A percentile compares a stretch with the other conserved stretches of the same genome.
phyloP scores from a whole-genome alignment of 2,888 invertebrate genomes.

The Exephanes ischioxanthus region DNA sequence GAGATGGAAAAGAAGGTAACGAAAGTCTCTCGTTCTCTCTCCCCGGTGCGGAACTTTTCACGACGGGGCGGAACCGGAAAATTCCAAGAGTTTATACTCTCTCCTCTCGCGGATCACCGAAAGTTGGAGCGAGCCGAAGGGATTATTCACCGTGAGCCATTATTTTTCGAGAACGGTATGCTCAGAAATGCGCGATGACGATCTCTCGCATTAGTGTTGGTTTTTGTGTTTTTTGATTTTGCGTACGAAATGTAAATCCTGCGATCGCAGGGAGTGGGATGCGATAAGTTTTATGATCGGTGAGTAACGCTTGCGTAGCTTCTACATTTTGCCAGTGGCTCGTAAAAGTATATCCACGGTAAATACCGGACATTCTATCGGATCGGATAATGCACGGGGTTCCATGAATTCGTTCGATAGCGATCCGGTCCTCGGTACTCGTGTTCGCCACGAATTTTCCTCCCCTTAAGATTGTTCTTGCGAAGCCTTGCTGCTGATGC shows the following conservation, averaged over 20 bases:
- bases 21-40: conserved; percentile 17
- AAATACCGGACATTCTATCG: neutral
- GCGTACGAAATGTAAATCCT: conserved; percentile 28
- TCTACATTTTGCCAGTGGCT: neutral
- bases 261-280: conserved; percentile 46
- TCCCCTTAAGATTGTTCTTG: neutral
- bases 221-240: neutral
- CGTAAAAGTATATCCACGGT: conserved; percentile 14
- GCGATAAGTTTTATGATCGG: conserved; percentile 58
- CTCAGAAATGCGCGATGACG: conserved; percentile 9
- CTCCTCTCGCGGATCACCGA: conserved; percentile 4
- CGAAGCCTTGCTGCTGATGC: neutral
- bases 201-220: neutral
- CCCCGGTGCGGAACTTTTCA: neutral
- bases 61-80: neutral
- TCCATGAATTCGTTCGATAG: conserved; percentile 36
- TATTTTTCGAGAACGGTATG: neutral
- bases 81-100: neutral
- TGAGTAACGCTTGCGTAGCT: conserved; percentile 48
- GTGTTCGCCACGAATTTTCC: conserved; percentile 34
- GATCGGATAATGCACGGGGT: neutral
- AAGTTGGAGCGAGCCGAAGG: conserved; percentile 1
- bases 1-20: conserved; percentile 55
- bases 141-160: conserved; percentile 9
- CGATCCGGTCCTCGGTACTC: conserved; percentile 29